Evolutionary conservation across 2,113 vertebrate genomes (phyloP), one percentile per base, ranked within the genome.

Genomic region (Athene noctua): DNA sequence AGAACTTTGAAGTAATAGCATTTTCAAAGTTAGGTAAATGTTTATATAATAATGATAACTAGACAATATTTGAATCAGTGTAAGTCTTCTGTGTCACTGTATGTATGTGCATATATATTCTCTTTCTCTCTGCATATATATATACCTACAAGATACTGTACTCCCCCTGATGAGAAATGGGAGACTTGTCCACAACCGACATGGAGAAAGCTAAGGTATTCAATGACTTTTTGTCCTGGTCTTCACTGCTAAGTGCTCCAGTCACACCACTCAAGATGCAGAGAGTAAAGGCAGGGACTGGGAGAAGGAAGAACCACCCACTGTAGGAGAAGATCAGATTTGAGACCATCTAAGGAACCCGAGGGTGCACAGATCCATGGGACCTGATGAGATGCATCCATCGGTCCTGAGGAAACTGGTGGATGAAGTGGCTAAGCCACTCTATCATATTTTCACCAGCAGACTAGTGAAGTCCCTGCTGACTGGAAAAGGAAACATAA

Each of bases 91-190:
- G 5, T 44, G 23, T 55, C 6, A 1, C 6, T 52, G 36, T 32
- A 52, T 9, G 5, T 30, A n/a, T 59, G 29, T 36, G 15, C 19
- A 38, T 25, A 15, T 15, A 19, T 10, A 19, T 27, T 44, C 44
- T 44, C 44, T 44, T 16, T 44, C 15, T 44, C 44, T 44, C 44
- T 44, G 44, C 44, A 21, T 34, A 57, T 15, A 57, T 15, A 16
- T 6, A 47, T 47, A 47, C 4, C 19, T 10, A 15, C 10, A n/a
- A 72, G 29, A 18, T 23, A 29, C 18, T 49, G 13, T 42, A 30
- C 19, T 15, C 3, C 13, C 7, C 16, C 10, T 1, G 2, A 22
- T 18, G 5, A 73, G 2, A 65, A 75, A 54, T 2, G 2, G 15
- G 13, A 61, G 3, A 46, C 10, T 8, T 90, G 23, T 9, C 25